Conservation (phyloP, 2,888 invertebrate species). For the Antheraea assamensis region DNA sequence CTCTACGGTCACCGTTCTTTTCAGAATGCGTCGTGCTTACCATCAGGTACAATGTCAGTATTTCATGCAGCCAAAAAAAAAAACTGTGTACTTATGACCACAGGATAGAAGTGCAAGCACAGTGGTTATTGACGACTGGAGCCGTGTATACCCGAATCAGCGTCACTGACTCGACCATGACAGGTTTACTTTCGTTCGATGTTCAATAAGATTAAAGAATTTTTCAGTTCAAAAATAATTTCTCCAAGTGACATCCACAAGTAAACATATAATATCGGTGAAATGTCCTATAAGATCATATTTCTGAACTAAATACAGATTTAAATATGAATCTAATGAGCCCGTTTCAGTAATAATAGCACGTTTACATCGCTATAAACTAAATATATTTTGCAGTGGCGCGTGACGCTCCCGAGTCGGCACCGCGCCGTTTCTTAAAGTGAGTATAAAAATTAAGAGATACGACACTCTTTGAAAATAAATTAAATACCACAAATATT, state of each 20-base stretch:
- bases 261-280: neutral
- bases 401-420: slow-evolving; percentile 52
- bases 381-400: slow-evolving; percentile 72
- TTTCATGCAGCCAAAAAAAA: no score
- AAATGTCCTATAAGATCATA: neutral
- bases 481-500: no score
- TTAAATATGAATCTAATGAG: slow-evolving; percentile 65
- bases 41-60: no score
- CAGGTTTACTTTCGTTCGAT: no score
- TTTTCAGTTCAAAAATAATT: neutral
- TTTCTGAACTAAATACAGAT: slow-evolving; percentile 38
- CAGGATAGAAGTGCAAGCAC: no score
- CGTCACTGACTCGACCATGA: no score
- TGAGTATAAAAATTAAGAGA: neutral
- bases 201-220: no score
- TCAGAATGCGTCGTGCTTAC: no score
- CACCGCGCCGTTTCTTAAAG: slow-evolving; percentile 3
- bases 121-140: no score
- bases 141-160: no score
- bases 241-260: neutral
- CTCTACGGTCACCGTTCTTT: no score
- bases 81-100: no score
- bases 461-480: neutral
- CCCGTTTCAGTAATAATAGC: slow-evolving; percentile 57
- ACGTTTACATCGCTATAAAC: slow-evolving; percentile 78